A percentile compares a stretch with the other conserved stretches of the same genome.
Conservation (phyloP, 2,888 invertebrate species). For the Deilephila porcellus region DNA sequence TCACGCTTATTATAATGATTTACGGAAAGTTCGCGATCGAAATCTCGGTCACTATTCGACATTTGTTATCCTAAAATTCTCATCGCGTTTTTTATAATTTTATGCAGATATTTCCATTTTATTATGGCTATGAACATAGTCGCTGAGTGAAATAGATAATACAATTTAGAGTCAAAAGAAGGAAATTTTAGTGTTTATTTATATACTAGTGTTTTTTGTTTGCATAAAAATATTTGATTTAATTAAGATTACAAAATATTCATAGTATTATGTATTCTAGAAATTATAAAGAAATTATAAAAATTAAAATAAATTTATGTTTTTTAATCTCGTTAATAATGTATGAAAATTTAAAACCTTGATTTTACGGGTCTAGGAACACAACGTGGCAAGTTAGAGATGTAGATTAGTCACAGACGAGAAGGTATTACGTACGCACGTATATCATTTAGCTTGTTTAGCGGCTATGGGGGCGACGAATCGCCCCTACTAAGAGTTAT, state of each 20-base stretch:
- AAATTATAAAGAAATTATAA: no score
- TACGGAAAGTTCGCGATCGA: slow-evolving; percentile 46
- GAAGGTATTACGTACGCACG: not conserved
- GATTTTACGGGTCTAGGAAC: not conserved
- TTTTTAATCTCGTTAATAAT: no score
- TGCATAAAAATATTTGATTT: no score
- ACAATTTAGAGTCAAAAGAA: not conserved
- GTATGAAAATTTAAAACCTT: no score
- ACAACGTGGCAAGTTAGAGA: not conserved
- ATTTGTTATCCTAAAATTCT: slow-evolving; percentile 16
- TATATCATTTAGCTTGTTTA: slow-evolving; percentile 65
- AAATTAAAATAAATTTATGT: no score
- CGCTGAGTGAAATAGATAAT: not conserved
- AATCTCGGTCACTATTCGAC: slow-evolving; percentile 43
- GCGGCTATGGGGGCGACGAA: slow-evolving; percentile 74
- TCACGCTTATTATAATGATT: slow-evolving; percentile 56
- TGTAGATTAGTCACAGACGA: not conserved
- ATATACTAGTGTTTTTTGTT: not conserved
- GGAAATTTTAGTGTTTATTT: not conserved
- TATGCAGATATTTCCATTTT: slow-evolving; percentile 21
- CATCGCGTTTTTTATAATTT: slow-evolving; percentile 25
- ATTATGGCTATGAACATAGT: slow-evolving; percentile 33
- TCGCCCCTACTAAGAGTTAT: slow-evolving; percentile 78
- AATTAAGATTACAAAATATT: no score
- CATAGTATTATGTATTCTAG: no score